Evolutionary conservation across 2,113 vertebrate species (phyloP), one percentile per base, ranked within the genome.

Genomic region (Alouatta palliata): DNA sequence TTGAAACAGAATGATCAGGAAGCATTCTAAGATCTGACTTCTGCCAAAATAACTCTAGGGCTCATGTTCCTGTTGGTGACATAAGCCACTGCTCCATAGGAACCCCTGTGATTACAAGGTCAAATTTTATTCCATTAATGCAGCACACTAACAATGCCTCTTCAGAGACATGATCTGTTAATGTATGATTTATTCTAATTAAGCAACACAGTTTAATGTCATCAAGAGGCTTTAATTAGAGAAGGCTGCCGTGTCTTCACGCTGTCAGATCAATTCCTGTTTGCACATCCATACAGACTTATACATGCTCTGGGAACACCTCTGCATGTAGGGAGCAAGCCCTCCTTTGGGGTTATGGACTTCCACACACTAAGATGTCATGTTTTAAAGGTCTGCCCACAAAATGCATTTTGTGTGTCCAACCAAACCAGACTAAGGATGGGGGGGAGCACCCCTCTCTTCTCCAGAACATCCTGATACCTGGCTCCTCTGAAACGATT

Each of bases 171-270:
- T 11, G 35, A 87, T 87, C 80, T 91, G 88, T 83, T 94, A 93
- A 93, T 93, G 90, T 93, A 90, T 91, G 88, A 95, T 64, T 96
- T 96, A 94, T 30, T 93, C 49, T 94, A 95, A 97, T 97, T 96
- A 97, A 96, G 95, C 86, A 95, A 91, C 95, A 91, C 54, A 91
- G 79, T 75, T 77, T 95, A 97, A 95, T 91, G 91, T 49, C 91
- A 95, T 96, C 96, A 97, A 96, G 91, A 96, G 64, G 79, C 43
- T 96, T 91, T 96, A 93, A 97, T 97, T 91, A 95, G 73, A 96
- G 86, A 40, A 94, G 86, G 88, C 88, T 91, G 75, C 70, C 47
- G 13, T 49, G 54, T 79, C 97, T 96, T 92, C 85, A 47, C 1
- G 8, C 82, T 89, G 91, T 89, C 95, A 94, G 71, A 86, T 83